Base-by-base conservation (phyloP, 2,113 vertebrate genomes). In the Pelvicachromis taeniatus region DNA sequence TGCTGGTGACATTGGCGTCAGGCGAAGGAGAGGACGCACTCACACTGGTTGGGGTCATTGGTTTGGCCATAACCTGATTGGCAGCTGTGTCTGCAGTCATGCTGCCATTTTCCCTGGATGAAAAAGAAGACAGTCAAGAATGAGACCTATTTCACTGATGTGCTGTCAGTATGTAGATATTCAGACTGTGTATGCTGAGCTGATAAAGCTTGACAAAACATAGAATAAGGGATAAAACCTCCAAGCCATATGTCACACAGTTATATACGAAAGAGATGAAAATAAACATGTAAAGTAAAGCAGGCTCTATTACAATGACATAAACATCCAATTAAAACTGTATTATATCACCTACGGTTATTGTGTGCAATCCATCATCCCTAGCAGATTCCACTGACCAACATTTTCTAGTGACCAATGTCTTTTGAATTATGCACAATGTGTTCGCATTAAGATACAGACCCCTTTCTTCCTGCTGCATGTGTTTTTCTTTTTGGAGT, bases 1-100 rank as follows among this genome's bases (percentile, higher is more conserved):
- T 98, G 96, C 97, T 97, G 96, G 96, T 96, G 92, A 97, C 95
- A 42, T 95, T 96, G 95, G 96, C 95, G 84, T 99, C 98, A 80
- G 90, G 91, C 6, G 92, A 93, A 33, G 86, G 82, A 9, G 91
- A 90, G 84, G 96, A 83, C 2, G 84, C 94, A 78, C 96, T 95
- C 95, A 96, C 89, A 84, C 96, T 94, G 83, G 96, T 96, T 0
- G 97, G 97, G 85, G 96, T 97, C 96, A 96, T 9, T 78, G 97
- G 93, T 92, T 98, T 99, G 90, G 96, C 95, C 94, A 96, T 93
- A 50, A 93, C 93, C 95, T 96, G 97, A 93, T 95, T 95, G 89
- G 95, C 75, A 1, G 92, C 92, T 89, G 97, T 87, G 93, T 99
- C 97, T 85, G 96, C 95, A 87, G 95, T 96, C 96, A 98, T 95